Evolutionary conservation across 2,888 invertebrate genomes (phyloP).

Genomic region (Amiota minor): DNA sequence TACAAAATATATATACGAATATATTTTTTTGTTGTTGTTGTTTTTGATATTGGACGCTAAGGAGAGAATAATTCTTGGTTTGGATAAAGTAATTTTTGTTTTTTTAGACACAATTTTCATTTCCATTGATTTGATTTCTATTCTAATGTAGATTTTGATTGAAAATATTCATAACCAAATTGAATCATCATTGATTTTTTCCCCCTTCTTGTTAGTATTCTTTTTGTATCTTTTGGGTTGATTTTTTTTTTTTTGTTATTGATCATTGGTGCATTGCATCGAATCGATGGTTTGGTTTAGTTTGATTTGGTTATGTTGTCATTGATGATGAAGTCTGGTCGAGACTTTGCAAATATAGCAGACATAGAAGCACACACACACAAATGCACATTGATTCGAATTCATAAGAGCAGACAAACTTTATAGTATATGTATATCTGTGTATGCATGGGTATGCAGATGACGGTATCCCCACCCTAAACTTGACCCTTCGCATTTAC

Average conservation of each 20-base stretch:
- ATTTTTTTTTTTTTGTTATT: slow-evolving; percentile 25
- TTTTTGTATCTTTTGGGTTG: slow-evolving; percentile 39
- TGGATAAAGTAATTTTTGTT: slow-evolving; percentile 25
- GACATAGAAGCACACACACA: slow-evolving; percentile 23
- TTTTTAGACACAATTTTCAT: too few species aligned
- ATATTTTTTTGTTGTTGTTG: too few species aligned
- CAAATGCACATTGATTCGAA: slow-evolving; percentile 23
- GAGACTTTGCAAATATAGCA: slow-evolving; percentile 24
- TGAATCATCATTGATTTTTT: slow-evolving; percentile 59
- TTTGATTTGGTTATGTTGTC: slow-evolving; percentile 48
- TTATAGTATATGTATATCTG: too few species aligned
- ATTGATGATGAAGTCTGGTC: slow-evolving; percentile 28
- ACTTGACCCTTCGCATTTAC: slow-evolving; percentile 64
- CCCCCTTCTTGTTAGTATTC: slow-evolving; percentile 45
- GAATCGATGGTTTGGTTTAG: not conserved
- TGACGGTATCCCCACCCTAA: slow-evolving; percentile 49
- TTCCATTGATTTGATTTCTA: not conserved
- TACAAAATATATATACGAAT: too few species aligned
- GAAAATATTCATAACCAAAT: not conserved
- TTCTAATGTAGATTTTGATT: not conserved
- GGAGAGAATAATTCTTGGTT: slow-evolving; percentile 31
- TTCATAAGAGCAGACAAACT: slow-evolving; percentile 8
- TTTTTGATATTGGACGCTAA: slow-evolving; percentile 10
- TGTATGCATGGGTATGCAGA: not conserved
- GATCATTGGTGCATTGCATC: too few species aligned